These are phyloP conservation scores for Botia almorhae DNA, from an alignment of 2,797 vertebrate species.

Conservation along the genomic window DNA sequence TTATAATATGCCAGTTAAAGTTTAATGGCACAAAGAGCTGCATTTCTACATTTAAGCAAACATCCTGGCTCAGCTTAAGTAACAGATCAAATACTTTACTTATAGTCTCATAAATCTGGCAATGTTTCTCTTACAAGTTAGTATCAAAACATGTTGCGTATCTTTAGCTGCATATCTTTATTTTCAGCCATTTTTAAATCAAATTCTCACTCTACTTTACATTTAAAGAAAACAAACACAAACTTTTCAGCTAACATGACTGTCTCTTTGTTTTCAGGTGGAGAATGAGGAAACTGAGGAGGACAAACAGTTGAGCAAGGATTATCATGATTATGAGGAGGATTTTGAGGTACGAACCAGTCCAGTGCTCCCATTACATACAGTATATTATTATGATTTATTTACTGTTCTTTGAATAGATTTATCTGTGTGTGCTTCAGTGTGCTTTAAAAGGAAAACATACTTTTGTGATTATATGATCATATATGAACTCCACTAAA, in stretches of 20 bases:
- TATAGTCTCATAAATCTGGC: neutral
- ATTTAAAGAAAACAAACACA: too few species aligned
- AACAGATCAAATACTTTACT: neutral
- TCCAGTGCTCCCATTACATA: neutral
- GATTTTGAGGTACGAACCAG: slow-evolving; percentile 89
- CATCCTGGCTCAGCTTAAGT: neutral
- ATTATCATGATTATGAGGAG: slow-evolving; percentile 82
- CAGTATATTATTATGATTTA: neutral
- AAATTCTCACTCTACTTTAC: too few species aligned
- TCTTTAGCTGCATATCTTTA: too few species aligned
- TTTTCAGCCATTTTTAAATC: neutral
- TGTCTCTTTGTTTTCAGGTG: slow-evolving; percentile 66
- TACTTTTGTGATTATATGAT: neutral
- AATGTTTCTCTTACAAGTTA: neutral
- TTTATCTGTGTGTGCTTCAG: neutral
- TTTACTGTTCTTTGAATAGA: neutral
- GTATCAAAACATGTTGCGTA: neutral
- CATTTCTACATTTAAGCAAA: neutral
- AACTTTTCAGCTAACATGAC: neutral
- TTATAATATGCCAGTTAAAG: neutral
- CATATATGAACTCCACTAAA: neutral
- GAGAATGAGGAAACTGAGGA: slow-evolving; percentile 64
- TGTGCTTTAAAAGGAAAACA: neutral
- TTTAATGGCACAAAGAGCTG: too few species aligned
- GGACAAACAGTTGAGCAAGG: slow-evolving; percentile 49